Evolutionary conservation across 2,888 invertebrate genomes (phyloP).

Genomic region (Phengaris arion): DNA sequence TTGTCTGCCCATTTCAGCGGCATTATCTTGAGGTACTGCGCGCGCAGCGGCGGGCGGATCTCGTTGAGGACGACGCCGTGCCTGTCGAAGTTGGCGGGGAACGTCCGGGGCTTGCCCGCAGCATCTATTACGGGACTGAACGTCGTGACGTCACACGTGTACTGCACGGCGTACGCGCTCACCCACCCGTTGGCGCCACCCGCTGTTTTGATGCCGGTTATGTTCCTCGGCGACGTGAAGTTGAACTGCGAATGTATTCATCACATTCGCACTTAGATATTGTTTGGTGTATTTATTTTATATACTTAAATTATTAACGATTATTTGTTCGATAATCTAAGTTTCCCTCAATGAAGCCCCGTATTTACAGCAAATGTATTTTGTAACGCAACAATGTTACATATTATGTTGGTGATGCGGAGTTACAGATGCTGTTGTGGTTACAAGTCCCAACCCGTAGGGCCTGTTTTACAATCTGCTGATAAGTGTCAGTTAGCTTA

Average conservation of each 20-base stretch:
- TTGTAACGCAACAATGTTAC: too few relatives aligned
- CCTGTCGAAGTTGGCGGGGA: constrained; percentile 86
- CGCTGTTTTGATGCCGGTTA: constrained; percentile 88
- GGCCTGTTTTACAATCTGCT: too few relatives aligned
- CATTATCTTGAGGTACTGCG: constrained; percentile 84
- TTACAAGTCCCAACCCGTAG: too few relatives aligned
- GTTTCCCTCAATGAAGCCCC: too few relatives aligned
- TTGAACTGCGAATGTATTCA: constrained; percentile 82
- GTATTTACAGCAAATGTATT: too few relatives aligned
- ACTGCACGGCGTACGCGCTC: constrained; percentile 84
- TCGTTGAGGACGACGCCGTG: constrained; percentile 80
- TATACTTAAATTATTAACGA: too few relatives aligned
- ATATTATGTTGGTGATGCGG: too few relatives aligned
- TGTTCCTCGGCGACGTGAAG: constrained; percentile 85
- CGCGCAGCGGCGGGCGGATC: constrained; percentile 86
- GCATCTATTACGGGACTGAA: constrained; percentile 81
- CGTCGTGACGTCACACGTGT: constrained; percentile 83
- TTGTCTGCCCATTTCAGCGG: constrained; percentile 86
- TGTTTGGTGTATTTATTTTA: too few relatives aligned
- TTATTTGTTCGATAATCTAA: too few relatives aligned
- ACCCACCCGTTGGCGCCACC: constrained; percentile 87
- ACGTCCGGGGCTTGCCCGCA: constrained; percentile 75
- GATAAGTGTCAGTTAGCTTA: too few relatives aligned
- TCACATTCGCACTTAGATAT: too few relatives aligned
- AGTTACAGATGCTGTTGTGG: too few relatives aligned